Evolutionary conservation across 2,888 invertebrate species (phyloP), one percentile per base, ranked within the genome.

Genomic region (Netelia inedita): DNA sequence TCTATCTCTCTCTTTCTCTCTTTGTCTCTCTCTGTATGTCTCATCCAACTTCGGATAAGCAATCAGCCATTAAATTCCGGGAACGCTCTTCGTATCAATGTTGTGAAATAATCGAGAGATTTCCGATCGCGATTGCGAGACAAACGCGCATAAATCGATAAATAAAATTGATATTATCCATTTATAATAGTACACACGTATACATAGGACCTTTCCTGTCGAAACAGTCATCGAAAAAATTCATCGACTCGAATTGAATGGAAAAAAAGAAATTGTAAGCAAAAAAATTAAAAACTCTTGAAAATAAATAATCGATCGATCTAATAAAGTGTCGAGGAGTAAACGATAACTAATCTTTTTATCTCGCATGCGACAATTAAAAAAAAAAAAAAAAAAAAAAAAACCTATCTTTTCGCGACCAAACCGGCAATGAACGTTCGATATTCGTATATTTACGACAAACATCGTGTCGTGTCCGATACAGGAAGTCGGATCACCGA

Each of bases 21-120:
- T 23, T 2, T 23, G 1, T 23, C 28, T 28, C 28, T 28, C 28
- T 3, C 28, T 28, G 5, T 28, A 3, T 28, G 28, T 28, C 28
- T 28, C 28, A 28, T 3, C 28, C 43, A 59, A 46, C 59, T 78
- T 35, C 68, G 78, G 78, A 78, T 78, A 78, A 78, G 68, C 68
- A 78, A 78, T 78, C 81, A 28, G 55, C 61, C 69, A 43, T 41
- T 71, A 11, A 53, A 83, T 79, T 75, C 65, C 63, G 11, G 55
- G 65, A 72, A 82, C 9, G 57, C 61, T 41, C 63, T 28, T 46
- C 3, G 73, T 28, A 16, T 14, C 46, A 46, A 6, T 10, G 11
- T 46, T 14, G 46, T 46, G 46, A 46, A 46, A 46, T 46, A 46
- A 46, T 46, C 65, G 65, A 59, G 10, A 72, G 65, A 46, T 83